Evolutionary conservation across 2,888 invertebrate genomes (phyloP), one percentile per base, ranked within the genome.

Genomic region (Strigamia crassipes): DNA sequence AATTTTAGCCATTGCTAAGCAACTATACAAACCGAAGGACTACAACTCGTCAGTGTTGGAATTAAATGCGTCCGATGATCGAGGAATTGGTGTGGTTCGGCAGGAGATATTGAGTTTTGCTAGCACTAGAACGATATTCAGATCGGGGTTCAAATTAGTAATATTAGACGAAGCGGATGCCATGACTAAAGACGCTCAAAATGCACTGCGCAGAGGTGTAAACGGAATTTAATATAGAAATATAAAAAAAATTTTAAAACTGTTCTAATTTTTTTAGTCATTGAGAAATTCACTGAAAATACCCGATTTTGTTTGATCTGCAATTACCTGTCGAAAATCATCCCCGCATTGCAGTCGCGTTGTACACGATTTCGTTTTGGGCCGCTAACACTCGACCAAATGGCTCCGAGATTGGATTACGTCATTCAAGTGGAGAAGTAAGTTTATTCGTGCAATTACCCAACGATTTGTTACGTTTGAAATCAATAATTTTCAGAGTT

Each of bases 111-210:
- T 98, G 56, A 97, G 93, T 87, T 99, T 99, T 91, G 98, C 99
- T 1, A 97, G 97, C 84, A 99, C 98, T 3, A 92, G 95, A 86
- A 96, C 97, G 6, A 95, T 98, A 86, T 97, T 97, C 87, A 88
- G 88, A 83, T 93, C 94, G 79, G 95, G 96, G 0, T 97, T 96
- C 85, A 99, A 99, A 87, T 89, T 99, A 56, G 95, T 99, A 66
- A 97, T 99, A 84, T 90, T 99, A 27, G 99, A 99, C 90, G 99
- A 99, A 90, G 99, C 99, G 0, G 99, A 99, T 91, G 97, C 98
- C 0, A 99, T 99, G 99, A 99, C 99, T 0, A 94, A 95, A 88
- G 99, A 99, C 91, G 99, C 99, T 0, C 99, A 99, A 88, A 99
- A 99, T 91, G 99, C 99, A 38, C 90, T 98, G 0, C 90, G 97